Evolutionary conservation across 2,113 vertebrate genomes (phyloP).

Genomic region (Ctenomys sociabilis): DNA sequence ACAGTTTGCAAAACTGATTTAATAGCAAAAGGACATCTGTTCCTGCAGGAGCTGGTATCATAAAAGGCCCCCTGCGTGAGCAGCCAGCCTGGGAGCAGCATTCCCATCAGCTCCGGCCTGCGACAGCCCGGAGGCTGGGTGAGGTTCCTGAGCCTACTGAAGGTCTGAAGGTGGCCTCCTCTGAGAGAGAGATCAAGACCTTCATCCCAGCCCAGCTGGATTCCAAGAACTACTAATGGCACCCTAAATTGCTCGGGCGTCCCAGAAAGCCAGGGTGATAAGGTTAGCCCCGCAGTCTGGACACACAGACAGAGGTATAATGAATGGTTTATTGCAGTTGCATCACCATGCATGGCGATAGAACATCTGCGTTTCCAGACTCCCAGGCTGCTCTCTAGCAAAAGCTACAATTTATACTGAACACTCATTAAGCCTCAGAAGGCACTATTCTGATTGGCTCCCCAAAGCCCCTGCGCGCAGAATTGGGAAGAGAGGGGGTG

Average conservation of each 20-base stretch:
- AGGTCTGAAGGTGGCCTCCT: slow-evolving; percentile 48
- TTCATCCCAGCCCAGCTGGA: slow-evolving; percentile 25
- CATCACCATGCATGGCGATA: slow-evolving; percentile 5
- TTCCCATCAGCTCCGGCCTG: slow-evolving; percentile 49
- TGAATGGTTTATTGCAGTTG: neutral
- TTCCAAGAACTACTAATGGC: slow-evolving; percentile 22
- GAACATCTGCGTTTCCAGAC: slow-evolving; percentile 36
- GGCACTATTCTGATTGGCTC: neutral
- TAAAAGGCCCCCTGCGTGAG: slow-evolving; percentile 47
- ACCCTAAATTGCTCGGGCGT: neutral
- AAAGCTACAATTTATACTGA: slow-evolving; percentile 49
- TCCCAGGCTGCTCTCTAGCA: slow-evolving; percentile 19
- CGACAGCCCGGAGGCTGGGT: slow-evolving; percentile 19
- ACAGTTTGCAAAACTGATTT: slow-evolving; percentile 50
- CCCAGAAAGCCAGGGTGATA: neutral
- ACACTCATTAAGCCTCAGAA: neutral
- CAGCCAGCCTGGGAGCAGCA: neutral
- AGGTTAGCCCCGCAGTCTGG: slow-evolving; percentile 13
- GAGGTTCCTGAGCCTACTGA: slow-evolving; percentile 54
- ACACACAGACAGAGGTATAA: slow-evolving; percentile 44
- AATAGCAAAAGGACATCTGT: neutral
- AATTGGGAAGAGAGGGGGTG: neutral
- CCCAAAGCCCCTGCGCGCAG: neutral
- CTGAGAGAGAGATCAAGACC: slow-evolving; percentile 52
- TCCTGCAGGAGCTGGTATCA: neutral